Conservation (phyloP, 1,140 invertebrate genomes). For the Microvelia longipes region DNA sequence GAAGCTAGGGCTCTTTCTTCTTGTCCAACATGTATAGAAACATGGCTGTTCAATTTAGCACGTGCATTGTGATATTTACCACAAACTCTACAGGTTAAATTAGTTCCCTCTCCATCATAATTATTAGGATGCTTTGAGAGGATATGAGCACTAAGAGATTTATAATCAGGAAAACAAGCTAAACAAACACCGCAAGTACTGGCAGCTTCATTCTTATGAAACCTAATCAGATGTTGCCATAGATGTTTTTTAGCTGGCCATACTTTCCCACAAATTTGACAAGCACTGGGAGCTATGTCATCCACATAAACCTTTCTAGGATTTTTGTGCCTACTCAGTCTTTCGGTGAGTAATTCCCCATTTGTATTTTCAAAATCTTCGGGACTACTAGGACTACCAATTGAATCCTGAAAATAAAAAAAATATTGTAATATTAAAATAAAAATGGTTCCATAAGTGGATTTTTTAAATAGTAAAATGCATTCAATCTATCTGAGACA, state of each 20-base stretch:
- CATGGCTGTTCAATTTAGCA: conserved; percentile 40
- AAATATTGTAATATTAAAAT: neutral
- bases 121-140: conserved; percentile 32
- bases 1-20: conserved; percentile 24
- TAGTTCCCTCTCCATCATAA: conserved; percentile 38
- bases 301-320: conserved; percentile 17
- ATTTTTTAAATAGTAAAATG: too few species aligned
- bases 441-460: conserved; percentile 4
- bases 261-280: conserved; percentile 41
- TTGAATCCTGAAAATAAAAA: neutral
- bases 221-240: conserved; percentile 45
- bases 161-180: conserved; percentile 37
- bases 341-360: neutral
- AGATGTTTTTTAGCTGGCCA: conserved; percentile 45
- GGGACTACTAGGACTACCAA: neutral
- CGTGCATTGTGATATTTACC: conserved; percentile 43
- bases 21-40: conserved; percentile 39
- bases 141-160: conserved; percentile 36
- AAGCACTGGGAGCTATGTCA: conserved; percentile 22
- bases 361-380: neutral
- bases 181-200: conserved; percentile 44
- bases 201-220: conserved; percentile 39
- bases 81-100: conserved; percentile 43
- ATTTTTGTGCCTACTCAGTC: conserved; percentile 3
- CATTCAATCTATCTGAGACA: too few species aligned